Conservation (phyloP, 2,797 vertebrate species). For the Neosalanx taihuensis region DNA sequence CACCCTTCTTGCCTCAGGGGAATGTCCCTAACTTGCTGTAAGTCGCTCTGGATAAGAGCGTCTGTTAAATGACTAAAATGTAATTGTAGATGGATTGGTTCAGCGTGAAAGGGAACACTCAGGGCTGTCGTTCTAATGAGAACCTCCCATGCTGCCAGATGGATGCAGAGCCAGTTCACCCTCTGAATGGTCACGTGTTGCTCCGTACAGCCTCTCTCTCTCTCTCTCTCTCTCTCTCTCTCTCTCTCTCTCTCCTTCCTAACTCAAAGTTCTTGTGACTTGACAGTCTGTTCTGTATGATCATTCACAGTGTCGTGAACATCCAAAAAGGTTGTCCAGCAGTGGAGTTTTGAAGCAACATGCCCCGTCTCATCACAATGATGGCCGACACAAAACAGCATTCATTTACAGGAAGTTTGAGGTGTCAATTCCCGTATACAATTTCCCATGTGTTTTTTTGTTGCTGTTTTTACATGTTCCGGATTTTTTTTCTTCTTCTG, state of each 20-base stretch:
- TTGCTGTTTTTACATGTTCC: too few species aligned
- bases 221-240: not conserved
- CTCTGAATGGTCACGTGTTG: not conserved
- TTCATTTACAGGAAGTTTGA: not conserved
- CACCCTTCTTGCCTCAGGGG: too few species aligned
- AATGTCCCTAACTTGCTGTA: too few species aligned
- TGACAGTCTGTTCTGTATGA: not conserved
- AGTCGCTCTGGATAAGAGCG: too few species aligned
- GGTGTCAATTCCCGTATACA: not conserved
- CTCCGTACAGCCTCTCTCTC: not conserved
- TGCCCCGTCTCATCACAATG: not conserved
- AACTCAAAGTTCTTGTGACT: not conserved
- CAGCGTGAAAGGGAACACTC: not conserved
- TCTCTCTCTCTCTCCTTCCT: not conserved
- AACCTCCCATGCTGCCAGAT: conserved; percentile 10
- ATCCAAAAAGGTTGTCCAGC: not conserved
- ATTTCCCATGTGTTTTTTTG: not conserved
- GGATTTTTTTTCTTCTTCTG: too few species aligned
- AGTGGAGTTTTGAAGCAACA: conserved; percentile 13
- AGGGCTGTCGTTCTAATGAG: conserved; percentile 9
- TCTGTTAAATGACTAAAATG: too few species aligned
- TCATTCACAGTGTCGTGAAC: not conserved
- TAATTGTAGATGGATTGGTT: not conserved
- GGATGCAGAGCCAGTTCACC: conserved; percentile 13
- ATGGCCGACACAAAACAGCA: not conserved